Base-by-base conservation (phyloP, 2,797 vertebrate genomes). In the Gymnodraco acuticeps region DNA sequence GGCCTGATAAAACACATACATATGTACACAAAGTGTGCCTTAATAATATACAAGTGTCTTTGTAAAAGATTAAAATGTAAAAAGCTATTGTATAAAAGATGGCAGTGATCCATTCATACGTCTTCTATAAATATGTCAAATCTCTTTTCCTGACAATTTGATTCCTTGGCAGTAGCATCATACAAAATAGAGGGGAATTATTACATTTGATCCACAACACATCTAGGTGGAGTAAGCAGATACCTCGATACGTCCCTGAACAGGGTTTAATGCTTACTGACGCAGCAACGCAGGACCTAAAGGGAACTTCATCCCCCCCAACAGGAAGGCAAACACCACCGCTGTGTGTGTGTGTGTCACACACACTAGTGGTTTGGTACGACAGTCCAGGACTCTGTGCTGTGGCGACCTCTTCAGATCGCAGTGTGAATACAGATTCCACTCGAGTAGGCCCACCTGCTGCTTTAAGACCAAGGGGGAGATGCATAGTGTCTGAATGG, bases 1-100 rank as follows among this genome's bases (percentile, higher is more conserved):
- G 65, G 78, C 90, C 93, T 81, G 64, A 91, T 94, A 96, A n/a
- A 93, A 94, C 93, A 94, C 86, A 88, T 86, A 94, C 86, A 83
- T 94, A 94, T 95, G 87, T 95, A 96, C 96, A 96, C 89, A 92
- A 91, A 74, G 81, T 88, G 92, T 94, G 95, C 95, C 94, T 93
- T 95, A 91, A 96, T 93, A 84, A 93, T 95, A 94, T 97, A 94
- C 95, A 96, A 95, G 94, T 95, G 95, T 95, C 94, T 90, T 73
- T 94, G 94, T 96, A 96, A 96, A 96, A 96, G 95, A 92, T 94
- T 92, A 80, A 95, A 95, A 93, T 95, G 92, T 95, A 95, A 96
- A 96, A 96, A 95, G 92, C 90, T 93, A 85, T 92, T 78, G 85
- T 95, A 95, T 93, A 97, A 96, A 98, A 97, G 82, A 97, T 96